Base-by-base conservation (phyloP, 2,888 invertebrate genomes). In the Eupelmus urozonus region DNA sequence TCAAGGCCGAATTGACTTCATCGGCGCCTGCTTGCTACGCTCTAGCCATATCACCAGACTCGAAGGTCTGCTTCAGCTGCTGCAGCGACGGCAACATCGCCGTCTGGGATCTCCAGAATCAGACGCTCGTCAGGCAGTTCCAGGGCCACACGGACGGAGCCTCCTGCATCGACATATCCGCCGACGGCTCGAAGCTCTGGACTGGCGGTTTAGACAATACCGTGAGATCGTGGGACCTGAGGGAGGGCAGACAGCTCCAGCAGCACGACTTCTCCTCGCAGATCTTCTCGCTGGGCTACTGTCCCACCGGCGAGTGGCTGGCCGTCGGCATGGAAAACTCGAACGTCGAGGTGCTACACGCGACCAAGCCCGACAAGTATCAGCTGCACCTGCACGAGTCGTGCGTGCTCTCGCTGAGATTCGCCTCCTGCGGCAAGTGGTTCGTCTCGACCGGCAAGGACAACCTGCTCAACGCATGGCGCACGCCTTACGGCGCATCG, bases 271-370 rank as follows among this genome's bases (percentile, higher is more conserved):
- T 98, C 90, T 94, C 94, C 83, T 97, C 96, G 80, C 95, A 95
- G 89, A 98, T 98, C 88, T 98, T 98, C 92, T 97, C 97, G 59
- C 92, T 97, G 83, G 97, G 98, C 80, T 98, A 97, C 90, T 98
- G 97, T 91, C 98, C 97, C 13, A 96, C 96, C 81, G 97, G 97
- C 27, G 97, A 98, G 86, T 98, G 97, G 97, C 90, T 98, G 62
- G 98, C 98, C 9, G 98, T 98, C 27, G 98, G 98, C 81, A 97
- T 98, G 97, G 98, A 98, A 91, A 97, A 97, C 91, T 96, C 96
- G 81, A 96, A 97, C 89, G 97, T 98, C 79, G 98, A 98, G 89
- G 97, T 98, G 16, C 91, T 97, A 69, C 95, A 96, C 90, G 95
- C 96, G 57, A 94, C 94, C 81, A 97, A 97, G 90, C 95, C 95